Percentiles rank a stretch among this genome's conserved stretches.
phyloP scores from a whole-genome alignment of 2,888 invertebrate genomes.

The Synanthedon vespiformis region DNA sequence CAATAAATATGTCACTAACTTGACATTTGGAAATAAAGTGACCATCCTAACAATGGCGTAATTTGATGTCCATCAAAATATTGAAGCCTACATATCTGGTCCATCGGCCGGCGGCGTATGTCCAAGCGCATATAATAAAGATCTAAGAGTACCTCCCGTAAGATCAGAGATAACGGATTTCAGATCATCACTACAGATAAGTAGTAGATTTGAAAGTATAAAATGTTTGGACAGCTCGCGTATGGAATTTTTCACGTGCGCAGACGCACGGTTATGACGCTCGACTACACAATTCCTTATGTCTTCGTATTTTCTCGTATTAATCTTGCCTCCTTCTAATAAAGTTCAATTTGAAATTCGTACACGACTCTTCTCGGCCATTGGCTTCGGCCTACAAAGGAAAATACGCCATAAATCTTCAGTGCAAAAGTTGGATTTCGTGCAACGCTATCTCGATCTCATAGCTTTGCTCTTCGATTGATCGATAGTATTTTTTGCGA shows the following conservation, averaged over 20 bases:
- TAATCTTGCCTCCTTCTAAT: constrained; percentile 13
- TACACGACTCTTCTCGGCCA: constrained; percentile 9
- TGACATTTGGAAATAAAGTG: constrained; percentile 44
- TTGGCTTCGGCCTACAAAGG: constrained; percentile 11
- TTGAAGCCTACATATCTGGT: constrained; percentile 19
- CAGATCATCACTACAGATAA: constrained; percentile 67
- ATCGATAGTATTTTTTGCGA: constrained; percentile 69
- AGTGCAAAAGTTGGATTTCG: constrained; percentile 16
- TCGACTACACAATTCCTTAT: constrained; percentile 15
- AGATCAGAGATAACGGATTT: constrained; percentile 48
- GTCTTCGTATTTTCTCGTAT: constrained; percentile 13
- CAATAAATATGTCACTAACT: constrained; percentile 58
- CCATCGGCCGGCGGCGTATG: constrained; percentile 10
- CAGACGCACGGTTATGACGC: constrained; percentile 57
- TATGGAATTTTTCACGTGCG: constrained; percentile 65
- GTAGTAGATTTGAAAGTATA: constrained; percentile 66
- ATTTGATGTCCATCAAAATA: constrained; percentile 57
- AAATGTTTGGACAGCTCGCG: constrained; percentile 67
- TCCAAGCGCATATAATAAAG: constrained; percentile 59
- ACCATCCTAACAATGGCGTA: constrained; percentile 51
- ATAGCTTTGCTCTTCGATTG: constrained; percentile 67
- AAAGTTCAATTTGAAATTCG: constrained; percentile 22
- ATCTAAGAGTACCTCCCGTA: constrained; percentile 61
- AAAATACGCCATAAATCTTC: constrained; percentile 22
- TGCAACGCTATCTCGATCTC: constrained; percentile 35